Base-by-base conservation (phyloP, 2,797 vertebrate genomes). In the Microctenopoma lineatum region DNA sequence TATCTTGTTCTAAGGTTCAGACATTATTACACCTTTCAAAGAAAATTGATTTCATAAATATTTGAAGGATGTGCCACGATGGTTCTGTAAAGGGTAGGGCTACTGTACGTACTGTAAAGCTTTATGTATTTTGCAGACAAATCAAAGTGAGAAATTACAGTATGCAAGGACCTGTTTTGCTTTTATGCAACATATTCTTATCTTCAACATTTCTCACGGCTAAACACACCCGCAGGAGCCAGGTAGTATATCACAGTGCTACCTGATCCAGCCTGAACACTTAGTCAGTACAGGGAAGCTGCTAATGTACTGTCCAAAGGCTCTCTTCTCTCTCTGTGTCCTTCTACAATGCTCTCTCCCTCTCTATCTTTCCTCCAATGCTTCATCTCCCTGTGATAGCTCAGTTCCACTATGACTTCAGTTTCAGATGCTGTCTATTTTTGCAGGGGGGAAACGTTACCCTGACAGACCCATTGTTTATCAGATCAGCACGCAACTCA, bases 341-440 rank as follows among this genome's bases (percentile, higher is more conserved):
- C 52, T 32, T 59, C 10, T 57, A 21, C 54, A 56, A 26, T 15
- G n/a, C 27, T 15, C n/a, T 54, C 50, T 54, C 56, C 48, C 59
- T 60, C 57, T 52, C 55, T 52, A 32, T 71, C 60, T 57, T 27
- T 42, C 44, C 62, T 71, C 58, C 52, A 44, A 11, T 68, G 59
- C 57, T 52, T 56, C 52, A 46, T 68, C 74, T 56, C 62, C 55
- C 38, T 81, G 64, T 63, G 75, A 83, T 70, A 78, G 74, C 66
- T 58, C 85, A 86, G 83, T 80, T 82, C 77, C 57, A 47, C 71
- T 41, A 84, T 81, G 82, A 83, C 83, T 88, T 82, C 70, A 80
- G 75, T 84, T 83, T 89, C 84, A 79, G 80, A 84, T 75, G 79
- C 66, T 72, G 73, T 70, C 83, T 80, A 84, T 84, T 88, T 87